Base-by-base conservation (phyloP, 1,140 invertebrate species). In the Leptinotarsa lineolata region DNA sequence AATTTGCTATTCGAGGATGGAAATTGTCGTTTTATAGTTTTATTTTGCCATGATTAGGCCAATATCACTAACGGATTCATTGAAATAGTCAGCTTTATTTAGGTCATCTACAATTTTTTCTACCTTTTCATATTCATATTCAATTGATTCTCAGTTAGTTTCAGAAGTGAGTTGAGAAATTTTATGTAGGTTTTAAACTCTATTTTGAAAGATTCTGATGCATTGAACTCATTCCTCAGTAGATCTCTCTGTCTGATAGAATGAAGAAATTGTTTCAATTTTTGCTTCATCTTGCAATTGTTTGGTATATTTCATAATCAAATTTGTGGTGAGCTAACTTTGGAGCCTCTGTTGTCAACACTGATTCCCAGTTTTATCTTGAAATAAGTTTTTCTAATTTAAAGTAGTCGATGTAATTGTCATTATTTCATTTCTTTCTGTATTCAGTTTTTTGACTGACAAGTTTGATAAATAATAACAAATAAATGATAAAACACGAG, bases 101-200 rank as follows among this genome's bases (percentile, higher is more conserved):
- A n/a, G 20, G 59, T 60, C 59, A 60, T 60, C 59, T 60, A n/a
- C 59, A 60, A 60, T 60, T 60, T 60, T 60, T 6, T 60, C n/a
- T 18, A 5, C 59, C 59, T 21, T n/a, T 18, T 60, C 59, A 60
- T 60, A 60, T 60, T 60, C 59, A 61, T 61, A 18, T 61, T 16
- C 3, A 12, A 18, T 61, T 61, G 13, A 6, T 18, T 61, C n/a
- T 20, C 3, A 22, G 8, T 61, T 61, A 0, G 3, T 61, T 61
- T 18, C 3, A 61, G 16, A 18, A 21, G 60, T 61, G 54, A 58
- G 15, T 58, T 8, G 8, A 58, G 54, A 58, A 5, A 58, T 5
- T 58, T 58, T 58, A 3, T 58, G 18, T 58, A 58, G 54, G 54
- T 58, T 58, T 58, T 61, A 61, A 4, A 61, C 60, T 61, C 60